Evolutionary conservation across 1,140 invertebrate species (phyloP).

Genomic region (Microplitis mediator): DNA sequence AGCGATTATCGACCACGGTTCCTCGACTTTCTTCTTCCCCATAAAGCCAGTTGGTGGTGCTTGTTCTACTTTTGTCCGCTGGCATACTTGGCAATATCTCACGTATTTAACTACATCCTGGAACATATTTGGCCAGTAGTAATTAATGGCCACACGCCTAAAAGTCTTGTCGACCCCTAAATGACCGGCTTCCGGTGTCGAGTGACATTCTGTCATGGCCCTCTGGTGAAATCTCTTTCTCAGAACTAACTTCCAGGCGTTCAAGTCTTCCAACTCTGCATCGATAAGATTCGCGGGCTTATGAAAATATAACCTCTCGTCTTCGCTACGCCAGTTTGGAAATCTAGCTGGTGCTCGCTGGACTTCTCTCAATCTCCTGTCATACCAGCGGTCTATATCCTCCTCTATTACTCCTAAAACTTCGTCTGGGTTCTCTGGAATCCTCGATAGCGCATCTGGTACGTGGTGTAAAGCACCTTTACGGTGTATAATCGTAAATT

Average conservation of each 20-base stretch:
- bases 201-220: not conserved
- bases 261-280: not conserved
- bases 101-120: not conserved
- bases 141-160: not conserved
- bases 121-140: too few species aligned
- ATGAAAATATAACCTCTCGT: not conserved
- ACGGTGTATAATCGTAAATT: conserved; percentile 21
- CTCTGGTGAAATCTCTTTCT: too few species aligned
- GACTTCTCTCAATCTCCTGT: not conserved
- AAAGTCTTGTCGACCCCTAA: not conserved
- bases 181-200: not conserved
- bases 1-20: too few species aligned
- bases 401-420: not conserved
- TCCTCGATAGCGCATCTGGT: conserved; percentile 35
- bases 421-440: not conserved
- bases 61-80: not conserved
- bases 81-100: not conserved
- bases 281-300: not conserved
- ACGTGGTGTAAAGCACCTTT: conserved; percentile 34
- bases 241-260: not conserved
- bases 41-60: not conserved
- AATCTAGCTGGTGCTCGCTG: not conserved
- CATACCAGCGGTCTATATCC: not conserved
- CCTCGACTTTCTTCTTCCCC: too few species aligned
- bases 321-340: conserved; percentile 3